phyloP scores from a whole-genome alignment of 2,888 invertebrate species.

The Temnothorax unifasciatus region DNA sequence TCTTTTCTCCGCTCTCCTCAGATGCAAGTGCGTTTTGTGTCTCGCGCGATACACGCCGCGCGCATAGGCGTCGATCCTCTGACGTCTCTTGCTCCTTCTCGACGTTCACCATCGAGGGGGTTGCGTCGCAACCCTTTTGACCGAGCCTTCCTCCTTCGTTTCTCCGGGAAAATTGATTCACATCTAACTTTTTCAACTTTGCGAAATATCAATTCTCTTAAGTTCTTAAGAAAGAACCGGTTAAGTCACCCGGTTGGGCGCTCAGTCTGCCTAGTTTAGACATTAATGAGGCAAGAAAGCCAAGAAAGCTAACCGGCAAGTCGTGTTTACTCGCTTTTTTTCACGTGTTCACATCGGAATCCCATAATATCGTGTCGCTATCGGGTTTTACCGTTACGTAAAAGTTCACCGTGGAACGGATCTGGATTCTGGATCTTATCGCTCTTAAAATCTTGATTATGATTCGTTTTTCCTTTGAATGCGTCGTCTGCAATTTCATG shows the following conservation, averaged over 20 bases:
- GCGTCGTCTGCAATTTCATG: neutral
- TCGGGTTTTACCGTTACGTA: neutral
- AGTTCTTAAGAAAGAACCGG: neutral
- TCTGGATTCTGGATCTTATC: neutral
- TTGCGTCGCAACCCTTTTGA: neutral
- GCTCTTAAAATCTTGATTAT: neutral
- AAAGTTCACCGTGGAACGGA: neutral
- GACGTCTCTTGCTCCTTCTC: neutral
- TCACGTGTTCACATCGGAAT: neutral
- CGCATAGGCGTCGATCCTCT: slow-evolving; percentile 16
- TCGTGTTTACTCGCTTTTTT: neutral
- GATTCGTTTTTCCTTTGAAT: neutral
- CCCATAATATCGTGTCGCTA: neutral
- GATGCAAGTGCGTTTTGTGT: neutral
- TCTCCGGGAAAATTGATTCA: neutral
- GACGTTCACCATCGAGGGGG: neutral
- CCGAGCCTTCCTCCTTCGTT: neutral
- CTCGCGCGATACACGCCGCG: neutral
- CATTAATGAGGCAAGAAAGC: slow-evolving; percentile 11
- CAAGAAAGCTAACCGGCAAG: neutral
- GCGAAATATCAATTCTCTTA: neutral
- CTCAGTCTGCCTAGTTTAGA: neutral
- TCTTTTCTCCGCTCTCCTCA: slow-evolving; percentile 15
- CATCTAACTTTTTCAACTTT: neutral
- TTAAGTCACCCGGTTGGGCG: neutral